Conservation (phyloP, 2,113 vertebrate species). For the Alectura lathami region DNA sequence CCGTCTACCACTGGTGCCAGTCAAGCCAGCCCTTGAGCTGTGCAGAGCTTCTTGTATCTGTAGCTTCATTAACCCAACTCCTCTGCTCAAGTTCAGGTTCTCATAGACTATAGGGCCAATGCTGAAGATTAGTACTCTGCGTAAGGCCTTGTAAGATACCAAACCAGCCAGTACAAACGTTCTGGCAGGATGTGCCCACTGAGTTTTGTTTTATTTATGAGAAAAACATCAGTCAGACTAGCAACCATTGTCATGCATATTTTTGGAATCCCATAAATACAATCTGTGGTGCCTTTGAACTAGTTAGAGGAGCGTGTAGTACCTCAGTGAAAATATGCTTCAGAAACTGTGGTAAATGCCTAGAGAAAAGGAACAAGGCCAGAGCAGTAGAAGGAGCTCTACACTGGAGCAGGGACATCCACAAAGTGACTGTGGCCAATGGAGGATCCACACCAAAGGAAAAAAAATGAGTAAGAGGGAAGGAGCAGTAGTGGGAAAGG, state of each 20-base stretch:
- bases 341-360: neutral
- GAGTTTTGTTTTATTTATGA: neutral
- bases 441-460: neutral
- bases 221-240: neutral
- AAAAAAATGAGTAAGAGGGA: neutral
- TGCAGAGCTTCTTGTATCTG: neutral
- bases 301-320: neutral
- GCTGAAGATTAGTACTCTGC: neutral
- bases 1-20: rapidly evolving
- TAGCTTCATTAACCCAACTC: neutral
- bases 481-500: too few species aligned
- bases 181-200: neutral
- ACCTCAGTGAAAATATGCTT: neutral
- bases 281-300: neutral
- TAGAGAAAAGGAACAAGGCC: neutral
- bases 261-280: neutral
- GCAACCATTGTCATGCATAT: neutral
- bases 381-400: neutral
- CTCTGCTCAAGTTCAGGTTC: neutral
- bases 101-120: neutral
- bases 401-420: neutral
- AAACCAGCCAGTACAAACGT: rapidly evolving
- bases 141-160: neutral
- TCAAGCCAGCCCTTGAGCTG: neutral
- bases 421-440: neutral